A percentile compares a stretch with the other conserved stretches of the same genome.
Conservation (phyloP, 2,797 vertebrate genomes). For the Nyctalus aviator region DNA sequence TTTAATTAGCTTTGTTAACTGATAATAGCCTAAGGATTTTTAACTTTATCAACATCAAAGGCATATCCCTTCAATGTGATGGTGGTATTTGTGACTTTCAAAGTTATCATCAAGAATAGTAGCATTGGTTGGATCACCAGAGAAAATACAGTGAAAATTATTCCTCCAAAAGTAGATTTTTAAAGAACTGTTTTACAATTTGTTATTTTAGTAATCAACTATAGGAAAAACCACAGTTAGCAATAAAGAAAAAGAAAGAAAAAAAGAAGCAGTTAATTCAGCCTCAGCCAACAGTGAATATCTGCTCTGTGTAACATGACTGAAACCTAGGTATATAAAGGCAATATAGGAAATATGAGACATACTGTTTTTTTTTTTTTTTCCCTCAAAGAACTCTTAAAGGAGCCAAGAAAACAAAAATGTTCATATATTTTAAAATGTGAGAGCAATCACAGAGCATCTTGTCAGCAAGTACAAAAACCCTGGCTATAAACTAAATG, state of each 20-base stretch:
- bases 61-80: background rate
- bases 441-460: background rate
- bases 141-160: slow-evolving; percentile 50
- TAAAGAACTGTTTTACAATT: background rate
- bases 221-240: slow-evolving; percentile 9
- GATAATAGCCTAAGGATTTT: slow-evolving; percentile 36
- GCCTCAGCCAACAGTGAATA: background rate
- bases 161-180: slow-evolving; percentile 38
- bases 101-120: slow-evolving; percentile 7
- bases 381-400: slow-evolving; percentile 43
- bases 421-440: background rate
- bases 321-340: background rate
- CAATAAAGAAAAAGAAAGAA: slow-evolving; percentile 11
- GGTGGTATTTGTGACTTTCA: background rate
- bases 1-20: slow-evolving; percentile 31
- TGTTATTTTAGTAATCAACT: slow-evolving; percentile 61
- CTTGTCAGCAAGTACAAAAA: slow-evolving; percentile 37
- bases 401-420: slow-evolving; percentile 36
- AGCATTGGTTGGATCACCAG: background rate
- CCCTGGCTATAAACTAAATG: background rate
- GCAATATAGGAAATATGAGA: slow-evolving; percentile 1
- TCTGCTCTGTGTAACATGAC: slow-evolving; percentile 3
- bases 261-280: slow-evolving; percentile 40
- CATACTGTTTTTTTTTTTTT: background rate
- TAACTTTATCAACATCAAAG: slow-evolving; percentile 8